Evolutionary conservation across 1,140 invertebrate genomes (phyloP), one percentile per base, ranked within the genome.

Genomic region (Drosophila trapezifrons): DNA sequence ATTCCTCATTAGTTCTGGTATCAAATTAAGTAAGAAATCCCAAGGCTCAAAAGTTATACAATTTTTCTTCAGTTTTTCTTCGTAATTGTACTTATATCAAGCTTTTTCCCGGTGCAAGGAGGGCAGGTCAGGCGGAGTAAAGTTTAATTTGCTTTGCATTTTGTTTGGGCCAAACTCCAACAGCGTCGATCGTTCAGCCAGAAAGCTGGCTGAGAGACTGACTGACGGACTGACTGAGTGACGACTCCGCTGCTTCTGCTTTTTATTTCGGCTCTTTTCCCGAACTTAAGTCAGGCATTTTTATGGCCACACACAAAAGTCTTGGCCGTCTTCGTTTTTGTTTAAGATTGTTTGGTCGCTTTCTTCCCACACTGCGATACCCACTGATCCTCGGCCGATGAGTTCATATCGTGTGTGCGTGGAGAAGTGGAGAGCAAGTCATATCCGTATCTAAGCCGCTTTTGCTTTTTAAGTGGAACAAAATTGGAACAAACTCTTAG

Each of bases 91-190:
- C 8, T 29, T 29, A 29, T 2, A 9, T 29, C 3, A 29, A 18
- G 6, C 25, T 62, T 62, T 47, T 18, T 67, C 9, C 25, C 37
- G 8, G 45, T 67, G 65, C 25, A 64, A 25, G 17, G 13, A 67
- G 76, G 42, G 74, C 63, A 71, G 67, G 49, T 73, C 80, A 78
- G 43, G 43, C 57, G 12, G 42, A 43, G 38, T 56, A 79, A 76
- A 73, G 79, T 73, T 86, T 86, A 87, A 87, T 86, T 86, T 86
- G 57, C 72, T 80, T 89, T 87, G 83, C 84, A 87, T 87, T 86
- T 66, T 70, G 79, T 80, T 86, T 89, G 76, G 67, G 65, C 83
- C 69, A 80, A 85, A 85, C 63, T 76, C 62, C 76, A 63, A 58
- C 59, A 32, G 54, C 15, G 62, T 52, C 65, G 72, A 54, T 67